A percentile compares a stretch with the other conserved stretches of the same genome.
phyloP scores from a whole-genome alignment of 2,888 invertebrate species.

The Lepeophtheirus nordmannii region DNA sequence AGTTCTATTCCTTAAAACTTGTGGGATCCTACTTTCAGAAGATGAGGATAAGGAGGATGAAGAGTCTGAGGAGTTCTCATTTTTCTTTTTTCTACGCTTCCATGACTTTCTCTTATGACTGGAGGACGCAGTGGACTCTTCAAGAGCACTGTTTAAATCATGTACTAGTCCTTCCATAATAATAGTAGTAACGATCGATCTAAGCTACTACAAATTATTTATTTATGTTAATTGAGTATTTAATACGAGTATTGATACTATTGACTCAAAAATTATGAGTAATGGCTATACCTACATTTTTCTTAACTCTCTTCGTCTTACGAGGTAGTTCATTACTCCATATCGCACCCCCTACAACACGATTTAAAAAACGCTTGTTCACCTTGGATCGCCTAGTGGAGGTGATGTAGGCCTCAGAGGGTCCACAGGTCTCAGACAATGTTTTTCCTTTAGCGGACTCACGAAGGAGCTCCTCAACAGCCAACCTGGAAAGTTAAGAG shows the following conservation, averaged over 20 bases:
- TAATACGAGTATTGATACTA: no score
- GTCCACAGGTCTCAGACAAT: background rate
- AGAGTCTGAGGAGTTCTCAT: background rate
- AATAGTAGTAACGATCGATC: background rate
- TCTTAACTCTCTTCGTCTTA: background rate
- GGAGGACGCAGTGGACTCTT: conserved; percentile 12
- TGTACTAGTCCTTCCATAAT: conserved; percentile 17
- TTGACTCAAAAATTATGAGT: no score
- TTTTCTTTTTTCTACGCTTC: background rate
- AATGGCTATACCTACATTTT: no score
- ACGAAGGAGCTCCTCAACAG: background rate
- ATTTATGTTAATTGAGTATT: no score
- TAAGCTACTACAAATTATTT: no score
- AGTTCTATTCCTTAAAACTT: background rate
- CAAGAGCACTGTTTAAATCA: conserved; percentile 16
- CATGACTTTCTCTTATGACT: background rate
- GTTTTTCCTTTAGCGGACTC: background rate
- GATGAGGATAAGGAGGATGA: background rate
- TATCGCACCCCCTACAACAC: background rate
- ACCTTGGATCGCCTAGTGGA: background rate
- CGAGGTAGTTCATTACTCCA: no score
- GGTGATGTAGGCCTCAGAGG: background rate
- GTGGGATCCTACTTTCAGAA: background rate
- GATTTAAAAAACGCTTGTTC: background rate
- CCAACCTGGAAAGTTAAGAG: background rate